Evolutionary conservation across 2,113 vertebrate species (phyloP), one percentile per base, ranked within the genome.

Genomic region (Trochalopteron elliotii): DNA sequence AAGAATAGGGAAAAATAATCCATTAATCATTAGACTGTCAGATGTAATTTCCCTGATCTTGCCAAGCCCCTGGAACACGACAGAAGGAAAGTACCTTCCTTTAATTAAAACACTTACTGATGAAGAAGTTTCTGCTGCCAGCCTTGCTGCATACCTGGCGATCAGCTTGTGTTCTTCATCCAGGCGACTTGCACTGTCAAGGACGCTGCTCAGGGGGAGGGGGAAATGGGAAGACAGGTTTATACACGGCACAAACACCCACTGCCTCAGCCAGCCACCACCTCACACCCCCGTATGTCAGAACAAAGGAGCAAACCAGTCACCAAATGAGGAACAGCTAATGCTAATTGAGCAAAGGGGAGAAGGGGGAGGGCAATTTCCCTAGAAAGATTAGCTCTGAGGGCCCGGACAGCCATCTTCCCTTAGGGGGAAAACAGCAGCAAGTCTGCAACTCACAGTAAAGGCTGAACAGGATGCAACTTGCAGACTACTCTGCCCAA

Each of bases 91-190:
- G 49, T 27, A 68, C 57, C 87, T 93, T 70, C 80, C 81, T 65
- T 92, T 91, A 90, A 86, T 95, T 68, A 79, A 82, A 97, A 85
- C 96, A 98, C 99, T 99, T 98, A 99, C 99, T 97, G 97, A 97
- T 69, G 99, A 97, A 50, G 98, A 97, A 95, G 98, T 98, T 97
- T 99, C 99, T 89, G 99, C 99, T 93, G 99, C 99, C 97, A 99
- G 98, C 94, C 99, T 98, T 88, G 99, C 99, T 80, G 99, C 99
- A 6, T 99, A 99, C 97, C 99, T 99, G 96, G 99, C 99, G 71
- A 99, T 99, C 97, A 99, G 98, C 94, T 98, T 98, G 97, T 99
- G 99, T 39, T 99, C 99, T 96, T 99, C 99, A 94, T 99, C 99
- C 92, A 99, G 98, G 93, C 99, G 98, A 96, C 98, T 99, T 56